phyloP scores from a whole-genome alignment of 2,113 vertebrate genomes.

The Esox niger region DNA sequence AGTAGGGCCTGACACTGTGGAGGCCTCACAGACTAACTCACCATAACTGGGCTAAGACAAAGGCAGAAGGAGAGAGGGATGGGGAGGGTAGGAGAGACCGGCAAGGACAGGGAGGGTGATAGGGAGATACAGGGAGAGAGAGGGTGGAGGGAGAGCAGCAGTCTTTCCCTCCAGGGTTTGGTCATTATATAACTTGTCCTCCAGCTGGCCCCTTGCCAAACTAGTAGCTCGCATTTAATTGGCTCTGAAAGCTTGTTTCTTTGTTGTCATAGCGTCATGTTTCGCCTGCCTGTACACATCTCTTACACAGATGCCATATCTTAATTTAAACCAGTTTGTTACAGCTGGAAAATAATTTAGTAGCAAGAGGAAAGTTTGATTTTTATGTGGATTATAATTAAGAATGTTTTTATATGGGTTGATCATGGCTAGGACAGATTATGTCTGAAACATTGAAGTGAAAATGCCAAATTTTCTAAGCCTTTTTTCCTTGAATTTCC shows the following conservation, averaged over 20 bases:
- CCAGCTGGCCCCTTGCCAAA: constrained; percentile 7
- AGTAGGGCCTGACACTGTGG: constrained; percentile 55
- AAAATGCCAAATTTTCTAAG: too few species aligned
- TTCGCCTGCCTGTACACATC: background rate
- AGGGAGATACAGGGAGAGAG: constrained; percentile 23
- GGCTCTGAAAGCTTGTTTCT: background rate
- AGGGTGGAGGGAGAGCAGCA: constrained; percentile 10
- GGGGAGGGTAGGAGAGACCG: background rate
- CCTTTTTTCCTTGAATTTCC: too few species aligned
- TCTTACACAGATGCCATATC: too few species aligned
- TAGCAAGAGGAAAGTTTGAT: too few species aligned
- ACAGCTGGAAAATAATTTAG: too few species aligned
- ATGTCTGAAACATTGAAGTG: too few species aligned
- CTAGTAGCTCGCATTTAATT: constrained; percentile 1
- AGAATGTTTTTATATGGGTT: too few species aligned
- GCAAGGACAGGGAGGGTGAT: background rate
- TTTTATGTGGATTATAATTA: too few species aligned
- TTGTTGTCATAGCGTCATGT: background rate
- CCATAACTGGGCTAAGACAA: constrained; percentile 29
- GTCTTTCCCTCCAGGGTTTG: constrained; percentile 29
- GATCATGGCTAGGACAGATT: too few species aligned
- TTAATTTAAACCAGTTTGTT: too few species aligned
- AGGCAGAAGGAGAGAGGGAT: background rate
- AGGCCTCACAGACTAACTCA: constrained; percentile 46
- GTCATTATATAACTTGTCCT: constrained; percentile 47